These are phyloP conservation scores for Gambusia yucatana DNA, from an alignment of 2,797 vertebrate species.

Conservation along the genomic window DNA sequence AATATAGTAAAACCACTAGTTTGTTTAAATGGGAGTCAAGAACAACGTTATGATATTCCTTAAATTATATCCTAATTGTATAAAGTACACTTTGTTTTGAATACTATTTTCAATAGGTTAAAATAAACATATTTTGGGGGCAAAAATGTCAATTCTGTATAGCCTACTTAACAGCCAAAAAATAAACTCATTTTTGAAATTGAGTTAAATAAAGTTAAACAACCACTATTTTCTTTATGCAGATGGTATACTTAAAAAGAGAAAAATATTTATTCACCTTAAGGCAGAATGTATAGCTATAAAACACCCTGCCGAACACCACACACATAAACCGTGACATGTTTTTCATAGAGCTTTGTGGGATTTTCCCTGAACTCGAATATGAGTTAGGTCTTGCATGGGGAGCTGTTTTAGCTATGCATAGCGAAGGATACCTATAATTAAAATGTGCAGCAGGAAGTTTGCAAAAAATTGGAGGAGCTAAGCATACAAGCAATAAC, in stretches of 20 bases:
- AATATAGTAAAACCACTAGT: neutral
- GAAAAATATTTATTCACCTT: neutral
- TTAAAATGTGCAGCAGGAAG: slow-evolving; percentile 76
- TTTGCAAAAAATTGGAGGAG: slow-evolving; percentile 67
- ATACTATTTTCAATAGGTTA: neutral
- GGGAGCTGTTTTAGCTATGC: slow-evolving; percentile 50
- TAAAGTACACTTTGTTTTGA: neutral
- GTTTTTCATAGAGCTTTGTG: slow-evolving; percentile 67
- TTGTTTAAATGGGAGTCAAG: neutral
- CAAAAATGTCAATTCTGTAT: neutral
- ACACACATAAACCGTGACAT: slow-evolving; percentile 17
- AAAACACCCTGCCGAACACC: slow-evolving; percentile 9
- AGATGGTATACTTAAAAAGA: neutral
- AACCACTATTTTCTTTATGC: neutral
- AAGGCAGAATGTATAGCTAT: neutral
- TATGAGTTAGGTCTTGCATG: slow-evolving; percentile 69
- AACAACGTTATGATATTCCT: neutral
- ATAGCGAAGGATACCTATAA: slow-evolving; percentile 65
- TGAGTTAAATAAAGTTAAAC: neutral
- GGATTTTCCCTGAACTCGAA: slow-evolving; percentile 71
- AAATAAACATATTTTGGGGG: neutral
- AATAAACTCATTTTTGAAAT: neutral
- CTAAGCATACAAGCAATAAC: slow-evolving; percentile 55
- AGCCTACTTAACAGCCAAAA: neutral
- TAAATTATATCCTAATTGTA: neutral